phyloP scores from a whole-genome alignment of 1,140 invertebrate species.

The Rhopalosiphum maidis region DNA sequence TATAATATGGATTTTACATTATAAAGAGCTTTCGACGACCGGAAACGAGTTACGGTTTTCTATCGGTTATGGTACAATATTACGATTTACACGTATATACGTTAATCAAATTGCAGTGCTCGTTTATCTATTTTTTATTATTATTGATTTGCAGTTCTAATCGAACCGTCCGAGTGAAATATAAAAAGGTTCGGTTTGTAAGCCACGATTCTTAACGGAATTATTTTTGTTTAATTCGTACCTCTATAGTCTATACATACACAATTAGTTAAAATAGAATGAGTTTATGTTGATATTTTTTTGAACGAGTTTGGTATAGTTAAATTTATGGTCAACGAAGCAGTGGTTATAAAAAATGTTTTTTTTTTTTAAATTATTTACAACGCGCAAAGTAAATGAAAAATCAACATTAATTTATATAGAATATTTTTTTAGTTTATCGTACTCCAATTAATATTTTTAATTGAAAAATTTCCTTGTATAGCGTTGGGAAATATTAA shows the following conservation, averaged over 20 bases:
- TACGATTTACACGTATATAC: not conserved
- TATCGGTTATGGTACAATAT: not conserved
- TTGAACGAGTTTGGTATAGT: not conserved
- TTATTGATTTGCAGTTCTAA: not conserved
- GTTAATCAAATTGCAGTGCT: not conserved
- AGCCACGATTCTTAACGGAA: not conserved
- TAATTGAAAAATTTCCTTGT: constrained; percentile 17
- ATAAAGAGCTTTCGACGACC: not conserved
- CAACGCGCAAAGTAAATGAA: not conserved
- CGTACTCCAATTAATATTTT: constrained; percentile 26
- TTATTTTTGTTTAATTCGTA: not conserved
- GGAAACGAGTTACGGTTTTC: not conserved
- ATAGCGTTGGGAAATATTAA: constrained; percentile 11
- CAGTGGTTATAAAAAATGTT: not conserved
- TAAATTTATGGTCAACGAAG: not conserved
- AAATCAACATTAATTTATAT: constrained; percentile 5
- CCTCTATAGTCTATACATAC: not conserved
- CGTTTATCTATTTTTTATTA: not conserved
- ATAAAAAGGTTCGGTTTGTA: not conserved
- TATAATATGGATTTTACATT: not conserved
- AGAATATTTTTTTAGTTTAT: not conserved
- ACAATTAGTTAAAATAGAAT: not conserved
- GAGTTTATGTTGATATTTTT: not conserved
- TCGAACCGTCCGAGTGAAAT: not conserved
- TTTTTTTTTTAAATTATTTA: not conserved